These are phyloP conservation scores for Steinernema carpocapsae DNA, from an alignment of 2,888 invertebrate species.

Conservation along the genomic window DNA sequence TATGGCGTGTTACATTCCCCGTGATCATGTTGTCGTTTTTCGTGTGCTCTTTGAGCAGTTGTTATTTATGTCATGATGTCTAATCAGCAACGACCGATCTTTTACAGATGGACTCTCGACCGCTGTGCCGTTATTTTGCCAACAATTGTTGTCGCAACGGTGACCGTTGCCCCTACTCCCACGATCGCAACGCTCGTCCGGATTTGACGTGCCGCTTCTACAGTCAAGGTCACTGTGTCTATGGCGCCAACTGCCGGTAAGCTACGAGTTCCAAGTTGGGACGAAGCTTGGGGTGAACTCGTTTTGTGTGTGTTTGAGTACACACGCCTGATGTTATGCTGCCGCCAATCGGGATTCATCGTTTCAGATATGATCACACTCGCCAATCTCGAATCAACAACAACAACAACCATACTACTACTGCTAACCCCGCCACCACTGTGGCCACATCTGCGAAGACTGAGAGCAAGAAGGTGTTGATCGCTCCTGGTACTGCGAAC, in stretches of 20 bases:
- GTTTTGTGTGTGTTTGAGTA: too few species aligned
- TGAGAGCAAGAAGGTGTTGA: not conserved
- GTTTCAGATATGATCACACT: not conserved
- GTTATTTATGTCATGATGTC: too few species aligned
- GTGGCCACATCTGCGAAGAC: too few species aligned
- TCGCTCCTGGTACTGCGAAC: not conserved
- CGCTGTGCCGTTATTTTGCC: constrained; percentile 54
- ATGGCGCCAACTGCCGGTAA: constrained; percentile 55
- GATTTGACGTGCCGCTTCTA: constrained; percentile 57
- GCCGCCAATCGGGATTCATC: too few species aligned
- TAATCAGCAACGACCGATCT: too few species aligned
- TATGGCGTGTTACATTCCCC: too few species aligned
- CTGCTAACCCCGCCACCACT: too few species aligned
- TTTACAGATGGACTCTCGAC: constrained; percentile 27
- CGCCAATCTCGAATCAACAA: not conserved
- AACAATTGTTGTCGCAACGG: constrained; percentile 52
- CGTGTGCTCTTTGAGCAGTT: too few species aligned
- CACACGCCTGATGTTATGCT: too few species aligned
- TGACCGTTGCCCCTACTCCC: constrained; percentile 48
- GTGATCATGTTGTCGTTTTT: too few species aligned
- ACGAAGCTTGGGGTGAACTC: too few species aligned
- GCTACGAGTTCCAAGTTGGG: too few species aligned
- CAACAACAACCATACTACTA: not conserved
- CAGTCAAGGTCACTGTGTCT: constrained; percentile 54
- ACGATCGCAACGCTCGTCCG: constrained; percentile 45